Percentiles rank a stretch among this genome's conserved stretches.
These are phyloP conservation scores for Mycalesis mineus DNA, from an alignment of 2,888 invertebrate genomes.

Conservation along the genomic window DNA sequence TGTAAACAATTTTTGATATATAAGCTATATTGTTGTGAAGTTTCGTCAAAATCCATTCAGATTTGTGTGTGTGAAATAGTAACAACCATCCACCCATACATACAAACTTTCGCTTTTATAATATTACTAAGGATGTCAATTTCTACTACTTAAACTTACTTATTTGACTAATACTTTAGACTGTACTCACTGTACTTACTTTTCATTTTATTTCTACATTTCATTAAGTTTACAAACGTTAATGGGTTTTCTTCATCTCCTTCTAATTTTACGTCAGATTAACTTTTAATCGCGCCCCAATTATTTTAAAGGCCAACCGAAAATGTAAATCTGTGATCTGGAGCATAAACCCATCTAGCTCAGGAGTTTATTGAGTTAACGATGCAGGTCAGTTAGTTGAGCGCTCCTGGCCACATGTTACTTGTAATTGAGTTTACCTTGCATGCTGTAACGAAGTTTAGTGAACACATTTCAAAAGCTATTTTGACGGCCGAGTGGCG, in stretches of 20 bases:
- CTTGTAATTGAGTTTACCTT: not conserved
- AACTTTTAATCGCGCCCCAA: not conserved
- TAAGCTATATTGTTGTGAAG: no score
- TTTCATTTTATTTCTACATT: no score
- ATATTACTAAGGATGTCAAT: no score
- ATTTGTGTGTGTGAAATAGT: no score
- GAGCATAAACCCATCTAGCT: conserved; percentile 1
- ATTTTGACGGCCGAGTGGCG: no score
- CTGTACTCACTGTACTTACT: no score
- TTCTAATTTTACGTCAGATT: not conserved
- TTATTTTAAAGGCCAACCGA: not conserved
- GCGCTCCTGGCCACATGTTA: not conserved
- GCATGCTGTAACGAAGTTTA: not conserved
- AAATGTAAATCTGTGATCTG: not conserved
- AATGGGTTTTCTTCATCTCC: not conserved
- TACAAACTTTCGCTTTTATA: no score
- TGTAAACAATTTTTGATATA: no score
- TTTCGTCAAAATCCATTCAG: no score
- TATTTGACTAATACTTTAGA: no score
- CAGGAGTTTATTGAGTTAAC: not conserved
- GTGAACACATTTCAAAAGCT: not conserved
- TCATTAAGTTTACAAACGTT: not conserved
- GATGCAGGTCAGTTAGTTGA: conserved; percentile 1
- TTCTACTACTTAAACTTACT: no score
- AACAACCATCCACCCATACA: no score